Percentiles rank a stretch among this genome's conserved stretches.
phyloP scores from a whole-genome alignment of 1,140 invertebrate species.

The Pectinophora gossypiella region DNA sequence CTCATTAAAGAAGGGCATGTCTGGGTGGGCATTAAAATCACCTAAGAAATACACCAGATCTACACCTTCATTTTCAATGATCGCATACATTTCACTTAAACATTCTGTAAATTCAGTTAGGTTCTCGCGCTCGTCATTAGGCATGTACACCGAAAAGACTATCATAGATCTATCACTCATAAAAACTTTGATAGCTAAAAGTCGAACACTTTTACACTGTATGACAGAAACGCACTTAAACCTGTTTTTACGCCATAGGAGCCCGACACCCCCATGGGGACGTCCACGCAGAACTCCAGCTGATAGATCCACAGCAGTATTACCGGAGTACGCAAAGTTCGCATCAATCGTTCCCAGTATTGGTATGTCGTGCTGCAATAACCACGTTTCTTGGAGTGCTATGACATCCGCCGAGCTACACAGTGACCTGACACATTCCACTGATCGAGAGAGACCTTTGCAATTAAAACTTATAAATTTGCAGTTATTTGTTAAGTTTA shows the following conservation, averaged over 20 bases:
- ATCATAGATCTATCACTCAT: background rate
- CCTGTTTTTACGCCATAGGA: conserved; percentile 1
- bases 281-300: background rate
- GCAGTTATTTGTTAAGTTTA: background rate
- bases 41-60: conserved; percentile 1
- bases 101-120: conserved; percentile 3
- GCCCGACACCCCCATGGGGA: conserved; percentile 4
- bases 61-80: conserved; percentile 1
- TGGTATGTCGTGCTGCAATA: background rate
- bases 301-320: background rate
- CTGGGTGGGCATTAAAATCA: conserved; percentile 5
- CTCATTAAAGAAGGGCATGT: background rate
- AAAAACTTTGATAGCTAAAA: background rate
- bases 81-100: conserved; percentile 2
- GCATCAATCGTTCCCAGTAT: background rate
- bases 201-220: conserved; percentile 4
- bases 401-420: background rate
- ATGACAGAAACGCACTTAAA: conserved; percentile 3
- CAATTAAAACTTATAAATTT: conserved; percentile 4
- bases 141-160: conserved; percentile 6
- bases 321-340: background rate
- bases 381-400: background rate
- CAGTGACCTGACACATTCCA: background rate
- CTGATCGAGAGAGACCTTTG: background rate
- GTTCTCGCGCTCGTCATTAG: background rate